Evolutionary conservation across 2,113 vertebrate species (phyloP), one percentile per base, ranked within the genome.

Genomic region (Macquaria australasica): DNA sequence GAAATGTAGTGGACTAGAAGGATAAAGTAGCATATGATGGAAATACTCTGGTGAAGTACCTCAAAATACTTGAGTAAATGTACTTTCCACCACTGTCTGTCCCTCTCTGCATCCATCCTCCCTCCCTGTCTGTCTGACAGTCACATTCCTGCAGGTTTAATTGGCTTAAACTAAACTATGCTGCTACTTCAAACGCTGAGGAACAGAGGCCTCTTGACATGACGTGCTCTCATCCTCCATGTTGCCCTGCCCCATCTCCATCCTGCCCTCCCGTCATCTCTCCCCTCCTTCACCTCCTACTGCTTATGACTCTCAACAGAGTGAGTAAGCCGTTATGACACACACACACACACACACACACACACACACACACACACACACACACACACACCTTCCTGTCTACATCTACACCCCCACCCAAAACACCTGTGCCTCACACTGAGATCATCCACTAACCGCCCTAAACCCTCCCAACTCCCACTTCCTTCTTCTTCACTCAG

Each of bases 131-230:
- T 66, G 37, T 83, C 84, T 48, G 76, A 86, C 37, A 34, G 75
- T 87, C 84, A 88, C 73, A 93, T 93, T 93, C 82, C 84, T 86
- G 74, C 71, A 55, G 88, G 82, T 84, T 93, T 95, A 92, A 94
- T 92, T 94, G 87, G 76, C 80, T 91, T 85, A 83, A 73, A 88
- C 81, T 79, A 79, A 92, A 88, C 87, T 87, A 80, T 84, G 91
- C 67, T n/a, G 83, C 59, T 5, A 75, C 87, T 91, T 92, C 84
- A 92, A 88, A 88, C 9, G 23, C 62, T 3, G 56, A 53, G 64
- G 66, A 91, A 88, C 88, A 91, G 86, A 84, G 78, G 76, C 74
- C 85, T 89, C 80, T 67, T 82, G 86, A 84, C 86, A 85, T 50
- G 84, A n/a, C 3, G 21, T 69, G 63, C 8, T 70, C 70, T 84